Percentiles rank a stretch among this genome's conserved stretches.
phyloP scores from a whole-genome alignment of 1,140 invertebrate genomes.

The Drosophila tropicalis region DNA sequence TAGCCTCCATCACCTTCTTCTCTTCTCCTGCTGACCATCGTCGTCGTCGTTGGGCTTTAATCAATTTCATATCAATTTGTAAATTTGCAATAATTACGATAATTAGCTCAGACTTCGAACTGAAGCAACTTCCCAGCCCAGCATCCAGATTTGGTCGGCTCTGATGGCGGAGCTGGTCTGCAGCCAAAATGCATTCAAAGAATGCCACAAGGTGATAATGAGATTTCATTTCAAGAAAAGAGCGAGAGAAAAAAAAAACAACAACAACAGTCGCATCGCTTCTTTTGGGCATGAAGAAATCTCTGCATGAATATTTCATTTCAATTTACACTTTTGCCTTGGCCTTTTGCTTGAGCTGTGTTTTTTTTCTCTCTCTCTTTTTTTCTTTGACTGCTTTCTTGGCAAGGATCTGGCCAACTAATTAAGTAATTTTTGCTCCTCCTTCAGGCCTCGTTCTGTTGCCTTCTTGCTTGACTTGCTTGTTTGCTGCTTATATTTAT shows the following conservation, averaged over 20 bases:
- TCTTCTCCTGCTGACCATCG: constrained; percentile 18
- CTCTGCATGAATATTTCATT: constrained; percentile 79
- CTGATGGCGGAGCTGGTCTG: neutral
- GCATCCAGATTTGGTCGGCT: neutral
- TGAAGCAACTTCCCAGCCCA: constrained; percentile 11
- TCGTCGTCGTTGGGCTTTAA: constrained; percentile 64
- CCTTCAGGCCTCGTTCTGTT: constrained; percentile 8
- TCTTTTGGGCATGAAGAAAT: constrained; percentile 51
- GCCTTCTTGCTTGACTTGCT: constrained; percentile 2
- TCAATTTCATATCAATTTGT: constrained; percentile 83
- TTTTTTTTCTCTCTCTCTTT: constrained; percentile 20
- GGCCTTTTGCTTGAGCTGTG: constrained; percentile 19
- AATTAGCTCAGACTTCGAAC: constrained; percentile 67
- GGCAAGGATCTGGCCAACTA: constrained; percentile 52
- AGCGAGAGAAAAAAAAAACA: constrained; percentile 37
- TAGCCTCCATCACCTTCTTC: constrained; percentile 25
- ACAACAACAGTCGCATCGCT: constrained; percentile 61
- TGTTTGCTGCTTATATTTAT: constrained; percentile 19
- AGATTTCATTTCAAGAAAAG: constrained; percentile 75
- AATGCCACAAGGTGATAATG: constrained; percentile 79
- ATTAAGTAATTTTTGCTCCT: constrained; percentile 77
- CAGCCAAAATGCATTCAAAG: constrained; percentile 70
- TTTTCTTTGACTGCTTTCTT: constrained; percentile 9
- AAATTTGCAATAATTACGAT: constrained; percentile 83
- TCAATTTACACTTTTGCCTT: constrained; percentile 73